phyloP scores from a whole-genome alignment of 2,888 invertebrate species.

The Athrips mouffetella region DNA sequence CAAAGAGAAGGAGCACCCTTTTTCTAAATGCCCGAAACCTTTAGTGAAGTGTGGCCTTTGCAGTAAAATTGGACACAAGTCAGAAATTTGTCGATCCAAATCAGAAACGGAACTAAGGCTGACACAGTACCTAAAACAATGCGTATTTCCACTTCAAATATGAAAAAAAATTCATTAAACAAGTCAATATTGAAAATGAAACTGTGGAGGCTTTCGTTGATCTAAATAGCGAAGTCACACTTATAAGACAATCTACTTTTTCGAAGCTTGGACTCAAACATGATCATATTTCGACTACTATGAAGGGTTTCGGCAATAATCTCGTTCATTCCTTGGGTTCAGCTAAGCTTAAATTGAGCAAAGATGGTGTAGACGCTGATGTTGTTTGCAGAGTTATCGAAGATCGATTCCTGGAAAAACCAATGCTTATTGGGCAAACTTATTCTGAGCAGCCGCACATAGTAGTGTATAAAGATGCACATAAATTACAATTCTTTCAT shows the following conservation, averaged over 20 bases:
- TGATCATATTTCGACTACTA: neutral
- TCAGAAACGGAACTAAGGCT: neutral
- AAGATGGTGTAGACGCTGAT: constrained; percentile 2
- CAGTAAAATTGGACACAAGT: neutral
- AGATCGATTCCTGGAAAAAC: constrained; percentile 4
- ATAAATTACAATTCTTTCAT: constrained; percentile 5
- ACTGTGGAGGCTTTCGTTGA: constrained; percentile 17
- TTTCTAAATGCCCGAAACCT: neutral
- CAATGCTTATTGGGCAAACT: constrained; percentile 13
- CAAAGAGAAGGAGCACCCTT: neutral
- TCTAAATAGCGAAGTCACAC: constrained; percentile 20
- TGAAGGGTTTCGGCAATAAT: constrained; percentile 12
- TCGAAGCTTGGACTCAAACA: neutral
- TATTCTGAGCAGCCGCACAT: constrained; percentile 15
- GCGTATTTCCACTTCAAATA: neutral
- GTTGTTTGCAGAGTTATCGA: constrained; percentile 8
- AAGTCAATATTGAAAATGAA: neutral
- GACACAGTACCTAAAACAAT: neutral
- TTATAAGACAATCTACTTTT: constrained; percentile 11
- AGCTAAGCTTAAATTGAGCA: neutral
- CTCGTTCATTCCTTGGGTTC: constrained; percentile 8
- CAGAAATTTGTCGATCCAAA: neutral
- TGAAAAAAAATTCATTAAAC: constrained; percentile 13
- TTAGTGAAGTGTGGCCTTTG: neutral
- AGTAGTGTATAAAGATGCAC: constrained; percentile 1